Base-by-base conservation (phyloP, 2,888 invertebrate genomes). In the Eucriotettix oculatus region DNA sequence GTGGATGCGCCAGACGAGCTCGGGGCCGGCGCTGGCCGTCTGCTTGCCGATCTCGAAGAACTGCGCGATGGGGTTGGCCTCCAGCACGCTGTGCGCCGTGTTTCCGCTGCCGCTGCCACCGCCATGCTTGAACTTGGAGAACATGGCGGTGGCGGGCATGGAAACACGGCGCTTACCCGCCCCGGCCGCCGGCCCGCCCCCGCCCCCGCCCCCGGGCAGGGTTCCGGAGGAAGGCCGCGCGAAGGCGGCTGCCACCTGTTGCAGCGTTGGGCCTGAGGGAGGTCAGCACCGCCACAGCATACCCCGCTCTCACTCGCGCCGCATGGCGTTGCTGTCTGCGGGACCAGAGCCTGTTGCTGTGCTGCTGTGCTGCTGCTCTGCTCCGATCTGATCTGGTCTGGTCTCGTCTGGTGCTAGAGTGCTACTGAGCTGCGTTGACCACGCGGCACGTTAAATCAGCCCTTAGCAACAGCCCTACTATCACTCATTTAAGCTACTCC, bases 1-100 rank as follows among this genome's bases (percentile, higher is more conserved):
- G 72, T 90, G 89, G 64, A 96, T 87, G 69, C 86, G 86, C 96
- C 96, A 96, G 56, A 90, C 84, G 66, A 90, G 79, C 68, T 93
- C 93, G 0, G 93, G 93, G 0, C 96, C 96, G 58, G 88, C 88
- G 61, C 85, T 85, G 60, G 84, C 84, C 59, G 79, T 78, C 71
- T 89, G 89, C 68, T 87, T 86, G 58, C 91, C 90, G 65, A 95
- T 84, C 67, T 91, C 90, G 74, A 88, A 96, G 75, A 85, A 86
- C 70, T 90, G 85, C 70, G 85, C 82, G 69, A 96, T 92, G 52
- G 94, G 92, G 74, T 90, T 90, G 68, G 79, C 81, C 69, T 87
- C 87, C 65, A 84, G 74, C 63, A 79, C 77, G 69, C 72, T 75
- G 71, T 80, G 75, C 71, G 76, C 67, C 69, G 74, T 66, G 67